These are phyloP conservation scores for Bathynomus jamesi DNA, from an alignment of 1,140 invertebrate genomes.

Conservation along the genomic window DNA sequence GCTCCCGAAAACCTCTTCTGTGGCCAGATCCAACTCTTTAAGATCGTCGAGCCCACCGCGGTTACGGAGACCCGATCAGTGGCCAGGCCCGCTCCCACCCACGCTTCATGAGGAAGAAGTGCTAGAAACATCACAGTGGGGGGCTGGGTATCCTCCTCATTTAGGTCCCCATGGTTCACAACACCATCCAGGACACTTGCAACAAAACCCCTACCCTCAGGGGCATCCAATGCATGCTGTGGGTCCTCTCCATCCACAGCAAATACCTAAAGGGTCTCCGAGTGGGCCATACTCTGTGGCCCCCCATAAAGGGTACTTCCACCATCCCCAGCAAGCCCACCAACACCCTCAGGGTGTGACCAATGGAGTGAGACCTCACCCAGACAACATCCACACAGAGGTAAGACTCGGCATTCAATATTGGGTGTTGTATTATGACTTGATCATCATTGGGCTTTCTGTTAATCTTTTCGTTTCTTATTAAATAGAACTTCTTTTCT, in stretches of 20 bases:
- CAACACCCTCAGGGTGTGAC: neutral
- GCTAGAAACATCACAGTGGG: neutral
- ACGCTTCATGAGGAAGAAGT: conserved; percentile 22
- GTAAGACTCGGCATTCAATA: too few relatives aligned
- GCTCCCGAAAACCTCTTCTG: conserved; percentile 72
- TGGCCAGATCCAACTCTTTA: conserved; percentile 82
- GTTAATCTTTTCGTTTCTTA: too few relatives aligned
- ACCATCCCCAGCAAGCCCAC: neutral
- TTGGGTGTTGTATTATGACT: too few relatives aligned
- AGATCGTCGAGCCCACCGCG: conserved; percentile 82
- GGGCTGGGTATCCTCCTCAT: conserved; percentile 6
- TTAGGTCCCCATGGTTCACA: conserved; percentile 6
- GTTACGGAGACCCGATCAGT: conserved; percentile 45
- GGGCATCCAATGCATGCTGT: conserved; percentile 48
- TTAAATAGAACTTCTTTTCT: too few relatives aligned
- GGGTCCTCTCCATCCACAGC: neutral
- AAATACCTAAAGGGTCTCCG: neutral
- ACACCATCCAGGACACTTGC: conserved; percentile 67
- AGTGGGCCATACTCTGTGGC: conserved; percentile 8
- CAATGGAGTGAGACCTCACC: neutral
- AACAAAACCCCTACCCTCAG: conserved; percentile 78
- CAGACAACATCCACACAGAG: neutral
- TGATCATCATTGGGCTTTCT: too few relatives aligned
- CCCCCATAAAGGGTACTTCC: neutral
- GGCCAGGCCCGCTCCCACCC: conserved; percentile 27